Base-by-base conservation (phyloP, 1,140 invertebrate species). In the Scaptodrosophila lebanonensis region DNA sequence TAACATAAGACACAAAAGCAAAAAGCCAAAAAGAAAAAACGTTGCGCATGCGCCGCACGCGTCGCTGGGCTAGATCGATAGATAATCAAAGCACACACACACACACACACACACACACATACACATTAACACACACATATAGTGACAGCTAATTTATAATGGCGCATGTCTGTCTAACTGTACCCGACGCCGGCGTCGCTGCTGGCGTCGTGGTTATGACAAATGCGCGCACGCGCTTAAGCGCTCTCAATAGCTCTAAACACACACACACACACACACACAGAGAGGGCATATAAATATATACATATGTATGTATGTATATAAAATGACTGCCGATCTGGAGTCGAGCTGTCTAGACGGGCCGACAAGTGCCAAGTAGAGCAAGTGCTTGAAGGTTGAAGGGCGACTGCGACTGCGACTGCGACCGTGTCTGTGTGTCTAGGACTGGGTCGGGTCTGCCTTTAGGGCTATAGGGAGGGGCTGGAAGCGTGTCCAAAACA, bases 1-100 rank as follows among this genome's bases (percentile, higher is more conserved):
- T 30, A 40, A 27, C 2, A 20, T 16, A 20, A 39, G n/a, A 58
- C 40, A 42, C 32, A 36, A 49, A 20, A 27, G 12, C 9, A 47
- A 11, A 42, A 13, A 32, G 25, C 17, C 32, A 29, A 42, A 25
- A 35, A 52, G 35, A 20, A 65, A 44, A 32, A 75, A 38, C 50
- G 58, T 53, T 68, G 70, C 70, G 70, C 68, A 72, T 72, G 68
- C 48, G 69, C 22, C 70, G 60, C 71, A 76, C 68, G 68, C 68
- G 68, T 66, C 62, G 43, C 29, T 44, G 30, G 15, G 8, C 42
- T n/a, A n/a, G n/a, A n/a, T n/a, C n/a, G n/a, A n/a, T n/a, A 53
- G 17, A 51, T 9, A 36, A 54, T 36, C 60, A 44, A n/a, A n/a
- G n/a, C 22, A 25, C 22, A 25, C 22, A 25, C 25, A 52, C 54